These are phyloP conservation scores for Rugalucina vietnamica DNA, from an alignment of 2,888 invertebrate species.

Conservation along the genomic window DNA sequence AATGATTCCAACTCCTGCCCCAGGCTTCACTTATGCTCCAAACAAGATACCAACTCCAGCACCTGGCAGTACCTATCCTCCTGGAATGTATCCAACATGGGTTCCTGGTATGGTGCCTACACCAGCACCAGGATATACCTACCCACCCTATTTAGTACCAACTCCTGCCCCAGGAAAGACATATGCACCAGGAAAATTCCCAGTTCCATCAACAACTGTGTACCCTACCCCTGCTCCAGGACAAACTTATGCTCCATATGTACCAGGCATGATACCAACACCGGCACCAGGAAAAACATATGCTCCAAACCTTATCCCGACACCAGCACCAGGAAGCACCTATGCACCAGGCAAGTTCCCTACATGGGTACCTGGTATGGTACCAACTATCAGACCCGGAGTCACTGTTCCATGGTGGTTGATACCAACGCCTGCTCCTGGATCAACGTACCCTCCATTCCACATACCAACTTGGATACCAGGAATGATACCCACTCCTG, in stretches of 20 bases:
- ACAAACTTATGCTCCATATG: slow-evolving; percentile 32
- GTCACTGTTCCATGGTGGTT: slow-evolving; percentile 42
- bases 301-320: slow-evolving; percentile 43
- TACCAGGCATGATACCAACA: slow-evolving; percentile 56
- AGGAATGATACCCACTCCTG: slow-evolving; percentile 57
- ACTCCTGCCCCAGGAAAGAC: slow-evolving; percentile 51
- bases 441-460: slow-evolving; percentile 55
- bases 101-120: slow-evolving; percentile 61
- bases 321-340: slow-evolving; percentile 39
- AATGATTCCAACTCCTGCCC: slow-evolving; percentile 51
- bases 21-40: slow-evolving; percentile 53
- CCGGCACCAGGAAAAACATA: slow-evolving; percentile 52
- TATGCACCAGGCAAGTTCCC: slow-evolving; percentile 46
- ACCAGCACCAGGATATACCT: slow-evolving; percentile 57
- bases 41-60: slow-evolving; percentile 51
- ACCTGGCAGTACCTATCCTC: slow-evolving; percentile 59
- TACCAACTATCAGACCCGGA: slow-evolving; percentile 53
- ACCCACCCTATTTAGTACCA: slow-evolving; percentile 54
- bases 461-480: slow-evolving; percentile 57
- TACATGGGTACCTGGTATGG: slow-evolving; percentile 51
- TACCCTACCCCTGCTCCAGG: slow-evolving; percentile 27
- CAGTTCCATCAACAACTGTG: no score
- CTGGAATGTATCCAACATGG: slow-evolving; percentile 55
- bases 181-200: slow-evolving; percentile 56
- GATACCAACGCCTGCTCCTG: slow-evolving; percentile 58